Conservation (phyloP, 2,888 invertebrate genomes). For the Heliothis peltigera region DNA sequence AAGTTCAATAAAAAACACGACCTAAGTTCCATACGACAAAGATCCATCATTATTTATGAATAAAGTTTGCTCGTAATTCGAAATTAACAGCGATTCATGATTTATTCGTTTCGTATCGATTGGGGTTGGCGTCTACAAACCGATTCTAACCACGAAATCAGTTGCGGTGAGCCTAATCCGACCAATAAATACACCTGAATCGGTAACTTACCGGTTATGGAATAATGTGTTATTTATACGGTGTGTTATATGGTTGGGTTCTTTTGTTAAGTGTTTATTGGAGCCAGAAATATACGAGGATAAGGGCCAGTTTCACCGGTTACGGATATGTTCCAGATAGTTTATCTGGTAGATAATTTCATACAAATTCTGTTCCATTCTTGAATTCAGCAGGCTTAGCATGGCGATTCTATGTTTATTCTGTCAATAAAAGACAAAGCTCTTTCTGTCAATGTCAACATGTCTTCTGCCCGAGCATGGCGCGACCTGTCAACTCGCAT, state of each 20-base stretch:
- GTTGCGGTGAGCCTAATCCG: slow-evolving; percentile 37
- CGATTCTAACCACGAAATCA: slow-evolving; percentile 32
- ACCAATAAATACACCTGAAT: slow-evolving; percentile 14
- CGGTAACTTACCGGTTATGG: slow-evolving; percentile 5
- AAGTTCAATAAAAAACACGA: neutral
- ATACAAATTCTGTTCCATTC: too few species aligned
- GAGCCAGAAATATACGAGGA: neutral
- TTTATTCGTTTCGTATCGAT: slow-evolving; percentile 43
- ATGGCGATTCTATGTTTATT: too few species aligned
- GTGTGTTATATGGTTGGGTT: neutral
- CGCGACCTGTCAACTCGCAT: too few species aligned
- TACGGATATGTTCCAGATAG: too few species aligned
- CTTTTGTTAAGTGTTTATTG: neutral
- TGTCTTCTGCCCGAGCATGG: too few species aligned
- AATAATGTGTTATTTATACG: slow-evolving; percentile 23
- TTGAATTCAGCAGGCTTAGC: too few species aligned
- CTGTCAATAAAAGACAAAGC: too few species aligned
- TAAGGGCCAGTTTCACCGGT: too few species aligned
- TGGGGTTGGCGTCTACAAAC: slow-evolving; percentile 14
- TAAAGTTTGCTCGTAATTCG: neutral
- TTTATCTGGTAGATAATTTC: too few species aligned
- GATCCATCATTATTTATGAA: slow-evolving; percentile 13
- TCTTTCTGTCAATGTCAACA: too few species aligned
- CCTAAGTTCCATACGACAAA: neutral
- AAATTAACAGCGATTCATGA: slow-evolving; percentile 20